Percentiles rank a stretch among this genome's conserved stretches.
phyloP scores from a whole-genome alignment of 2,113 vertebrate species.

The Pelmatolapia mariae region DNA sequence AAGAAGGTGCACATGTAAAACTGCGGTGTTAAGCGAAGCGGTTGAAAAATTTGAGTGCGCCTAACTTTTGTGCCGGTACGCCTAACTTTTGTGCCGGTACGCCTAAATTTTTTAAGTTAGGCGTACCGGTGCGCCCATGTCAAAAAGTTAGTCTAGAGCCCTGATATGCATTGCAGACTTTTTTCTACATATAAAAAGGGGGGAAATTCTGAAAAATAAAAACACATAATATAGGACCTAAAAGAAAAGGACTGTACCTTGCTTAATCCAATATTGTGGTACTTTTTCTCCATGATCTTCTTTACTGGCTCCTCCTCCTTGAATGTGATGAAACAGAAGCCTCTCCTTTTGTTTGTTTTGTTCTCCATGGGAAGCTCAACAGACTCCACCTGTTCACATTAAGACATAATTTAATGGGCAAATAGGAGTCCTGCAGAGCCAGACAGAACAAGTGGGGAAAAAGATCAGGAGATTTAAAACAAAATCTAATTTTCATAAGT shows the following conservation, averaged over 20 bases:
- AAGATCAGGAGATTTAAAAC: background rate
- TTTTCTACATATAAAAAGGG: background rate
- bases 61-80: too few relatives aligned
- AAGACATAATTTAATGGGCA: background rate
- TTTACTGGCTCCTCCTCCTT: slow-evolving; percentile 96
- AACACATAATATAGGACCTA: background rate
- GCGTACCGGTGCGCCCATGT: too few relatives aligned
- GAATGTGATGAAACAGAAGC: slow-evolving; percentile 99
- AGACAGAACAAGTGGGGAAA: background rate
- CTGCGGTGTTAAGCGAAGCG: too few relatives aligned
- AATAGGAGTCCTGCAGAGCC: background rate
- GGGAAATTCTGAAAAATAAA: background rate
- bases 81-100: too few relatives aligned
- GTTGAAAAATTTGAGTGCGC: too few relatives aligned
- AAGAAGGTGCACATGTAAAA: too few relatives aligned
- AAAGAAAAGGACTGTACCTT: slow-evolving; percentile 75
- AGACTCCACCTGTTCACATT: slow-evolving; percentile 82
- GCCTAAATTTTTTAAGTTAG: too few relatives aligned
- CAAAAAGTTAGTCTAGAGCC: too few relatives aligned
- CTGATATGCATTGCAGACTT: background rate
- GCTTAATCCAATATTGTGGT: slow-evolving; percentile 96
- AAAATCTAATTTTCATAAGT: background rate
- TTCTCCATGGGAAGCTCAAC: slow-evolving; percentile 98
- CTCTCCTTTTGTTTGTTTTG: slow-evolving; percentile 98
- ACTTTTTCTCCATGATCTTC: slow-evolving; percentile 98